A percentile compares a stretch with the other conserved stretches of the same genome.
These are phyloP conservation scores for Centropristis striata DNA, from an alignment of 2,113 vertebrate species.

Conservation along the genomic window DNA sequence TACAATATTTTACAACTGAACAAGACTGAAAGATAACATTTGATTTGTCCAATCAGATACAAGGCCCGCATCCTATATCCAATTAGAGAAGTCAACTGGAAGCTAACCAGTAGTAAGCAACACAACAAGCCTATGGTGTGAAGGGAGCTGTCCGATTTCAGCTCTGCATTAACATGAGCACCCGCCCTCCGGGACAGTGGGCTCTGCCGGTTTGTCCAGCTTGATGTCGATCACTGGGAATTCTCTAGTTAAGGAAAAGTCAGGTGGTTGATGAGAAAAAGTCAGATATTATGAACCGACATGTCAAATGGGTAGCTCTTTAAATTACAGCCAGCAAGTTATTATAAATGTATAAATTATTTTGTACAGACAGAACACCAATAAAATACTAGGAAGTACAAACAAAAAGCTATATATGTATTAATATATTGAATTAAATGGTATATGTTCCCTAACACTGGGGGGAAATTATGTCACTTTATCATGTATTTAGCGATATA, in stretches of 20 bases:
- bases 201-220: slow-evolving; percentile 84
- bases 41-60: slow-evolving; percentile 84
- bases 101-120: slow-evolving; percentile 85
- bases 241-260: slow-evolving; percentile 57
- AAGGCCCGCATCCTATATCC: slow-evolving; percentile 78
- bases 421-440: no score
- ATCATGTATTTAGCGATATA: no score
- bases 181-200: slow-evolving; percentile 79
- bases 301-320: neutral
- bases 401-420: no score
- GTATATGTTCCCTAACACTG: no score
- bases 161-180: slow-evolving; percentile 84
- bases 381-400: neutral
- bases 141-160: slow-evolving; percentile 75
- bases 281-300: neutral
- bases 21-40: slow-evolving; percentile 84
- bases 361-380: neutral
- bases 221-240: slow-evolving; percentile 85
- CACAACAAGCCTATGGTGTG: slow-evolving; percentile 86
- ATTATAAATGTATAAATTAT: no score
- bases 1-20: slow-evolving; percentile 88
- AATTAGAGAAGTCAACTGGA: slow-evolving; percentile 83
- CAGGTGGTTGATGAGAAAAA: neutral
- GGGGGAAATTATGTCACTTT: no score
- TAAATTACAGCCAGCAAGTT: neutral